Conservation (phyloP, 2,888 invertebrate species). For the Hartigia nigra region DNA sequence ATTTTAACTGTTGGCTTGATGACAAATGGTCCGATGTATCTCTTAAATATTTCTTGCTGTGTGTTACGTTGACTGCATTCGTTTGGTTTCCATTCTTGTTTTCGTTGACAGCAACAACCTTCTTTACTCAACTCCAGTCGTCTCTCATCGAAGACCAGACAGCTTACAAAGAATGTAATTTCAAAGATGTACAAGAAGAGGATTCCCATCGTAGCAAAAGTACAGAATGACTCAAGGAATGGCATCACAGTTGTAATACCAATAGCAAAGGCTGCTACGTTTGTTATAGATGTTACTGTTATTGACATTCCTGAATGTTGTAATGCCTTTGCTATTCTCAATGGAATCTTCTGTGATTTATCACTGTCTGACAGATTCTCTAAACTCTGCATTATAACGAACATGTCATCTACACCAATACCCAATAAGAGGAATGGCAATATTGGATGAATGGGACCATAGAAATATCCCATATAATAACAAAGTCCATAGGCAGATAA, state of each 20-base stretch:
- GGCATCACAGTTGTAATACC: constrained; percentile 68
- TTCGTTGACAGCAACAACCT: constrained; percentile 55
- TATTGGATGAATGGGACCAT: constrained; percentile 64
- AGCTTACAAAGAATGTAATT: constrained; percentile 67
- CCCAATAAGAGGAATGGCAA: constrained; percentile 64
- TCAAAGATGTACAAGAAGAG: constrained; percentile 65
- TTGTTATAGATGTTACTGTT: constrained; percentile 68
- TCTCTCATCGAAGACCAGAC: constrained; percentile 65
- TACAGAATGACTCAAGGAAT: constrained; percentile 67
- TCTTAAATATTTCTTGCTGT: constrained; percentile 60
- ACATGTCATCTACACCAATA: constrained; percentile 66
- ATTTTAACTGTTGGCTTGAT: constrained; percentile 62
- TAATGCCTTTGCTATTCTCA: constrained; percentile 60
- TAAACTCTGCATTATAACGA: constrained; percentile 63
- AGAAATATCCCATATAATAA: constrained; percentile 59
- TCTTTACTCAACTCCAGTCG: constrained; percentile 56
- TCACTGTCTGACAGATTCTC: constrained; percentile 50
- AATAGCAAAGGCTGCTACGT: constrained; percentile 67
- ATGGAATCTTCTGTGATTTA: constrained; percentile 43
- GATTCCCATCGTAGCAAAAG: constrained; percentile 67
- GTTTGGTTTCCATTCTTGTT: constrained; percentile 60
- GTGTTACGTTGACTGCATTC: constrained; percentile 63
- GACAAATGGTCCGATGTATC: constrained; percentile 60
- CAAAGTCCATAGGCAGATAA: constrained; percentile 62
- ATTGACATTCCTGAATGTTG: constrained; percentile 68